phyloP scores from a whole-genome alignment of 2,797 vertebrate species.

The Sorex maritimensis region DNA sequence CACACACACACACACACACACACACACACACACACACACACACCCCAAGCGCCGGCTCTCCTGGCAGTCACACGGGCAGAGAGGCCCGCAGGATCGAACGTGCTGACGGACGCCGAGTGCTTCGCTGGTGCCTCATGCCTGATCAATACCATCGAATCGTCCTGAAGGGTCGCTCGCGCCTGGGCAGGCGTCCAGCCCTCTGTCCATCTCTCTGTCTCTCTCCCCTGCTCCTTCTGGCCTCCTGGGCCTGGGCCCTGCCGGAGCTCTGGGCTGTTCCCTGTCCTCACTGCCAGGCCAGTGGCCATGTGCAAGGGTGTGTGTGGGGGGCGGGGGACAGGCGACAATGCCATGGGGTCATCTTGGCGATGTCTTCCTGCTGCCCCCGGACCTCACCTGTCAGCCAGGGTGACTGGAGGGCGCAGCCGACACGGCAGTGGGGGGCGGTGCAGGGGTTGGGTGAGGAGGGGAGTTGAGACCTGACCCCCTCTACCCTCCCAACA shows the following conservation, averaged over 20 bases:
- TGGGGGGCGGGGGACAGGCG: background rate
- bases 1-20: too few species aligned
- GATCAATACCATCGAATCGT: background rate
- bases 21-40: too few species aligned
- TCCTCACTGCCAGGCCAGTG: background rate
- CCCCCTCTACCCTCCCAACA: fast-evolving
- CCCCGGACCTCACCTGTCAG: background rate
- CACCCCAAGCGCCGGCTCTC: too few species aligned
- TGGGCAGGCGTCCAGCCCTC: background rate
- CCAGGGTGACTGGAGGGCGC: background rate
- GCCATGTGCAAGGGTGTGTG: background rate
- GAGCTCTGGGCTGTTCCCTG: background rate
- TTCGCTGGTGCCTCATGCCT: background rate
- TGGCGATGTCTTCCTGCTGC: background rate
- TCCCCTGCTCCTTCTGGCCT: background rate
- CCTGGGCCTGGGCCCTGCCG: background rate
- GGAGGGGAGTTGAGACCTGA: background rate
- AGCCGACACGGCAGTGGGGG: too few species aligned
- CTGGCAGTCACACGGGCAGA: too few species aligned
- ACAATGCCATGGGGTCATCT: background rate
- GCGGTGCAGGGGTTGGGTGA: background rate
- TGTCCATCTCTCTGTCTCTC: background rate
- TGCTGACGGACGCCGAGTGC: background rate
- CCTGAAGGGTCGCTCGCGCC: background rate
- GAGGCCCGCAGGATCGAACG: background rate